Evolutionary conservation across 2,797 vertebrate species (phyloP).

Genomic region (Xenopus petersii): DNA sequence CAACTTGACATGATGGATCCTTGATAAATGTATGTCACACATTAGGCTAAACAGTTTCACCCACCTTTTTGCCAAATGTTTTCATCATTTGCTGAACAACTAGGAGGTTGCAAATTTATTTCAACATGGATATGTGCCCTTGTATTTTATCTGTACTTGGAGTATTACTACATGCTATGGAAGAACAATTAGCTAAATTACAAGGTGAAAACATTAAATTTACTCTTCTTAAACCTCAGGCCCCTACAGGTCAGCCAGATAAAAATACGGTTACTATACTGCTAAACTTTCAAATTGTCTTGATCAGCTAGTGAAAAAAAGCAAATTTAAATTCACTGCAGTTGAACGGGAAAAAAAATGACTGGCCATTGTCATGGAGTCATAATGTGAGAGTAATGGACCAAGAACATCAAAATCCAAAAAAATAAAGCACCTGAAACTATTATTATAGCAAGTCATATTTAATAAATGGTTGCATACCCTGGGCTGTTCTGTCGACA

Average conservation of each 20-base stretch:
- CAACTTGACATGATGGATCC: too few relatives aligned
- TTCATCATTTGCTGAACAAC: too few relatives aligned
- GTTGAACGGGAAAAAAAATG: neutral
- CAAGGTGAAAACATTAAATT: too few relatives aligned
- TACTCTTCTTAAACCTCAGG: neutral
- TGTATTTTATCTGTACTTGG: too few relatives aligned
- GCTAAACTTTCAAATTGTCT: neutral
- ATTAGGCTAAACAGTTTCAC: too few relatives aligned
- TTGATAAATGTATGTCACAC: too few relatives aligned
- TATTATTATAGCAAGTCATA: neutral
- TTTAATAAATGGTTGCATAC: slow-evolving; percentile 7
- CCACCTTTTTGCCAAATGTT: too few relatives aligned
- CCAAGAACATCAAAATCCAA: neutral
- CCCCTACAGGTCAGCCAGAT: neutral
- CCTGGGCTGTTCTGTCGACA: slow-evolving; percentile 1
- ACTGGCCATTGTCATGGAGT: neutral
- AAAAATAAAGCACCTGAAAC: slow-evolving; percentile 2
- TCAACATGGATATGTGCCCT: too few relatives aligned
- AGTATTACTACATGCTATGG: too few relatives aligned
- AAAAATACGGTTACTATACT: neutral
- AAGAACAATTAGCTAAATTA: too few relatives aligned
- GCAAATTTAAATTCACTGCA: neutral
- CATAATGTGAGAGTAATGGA: slow-evolving; percentile 6
- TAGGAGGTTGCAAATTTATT: too few relatives aligned
- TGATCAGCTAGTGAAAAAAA: neutral